phyloP scores from a whole-genome alignment of 2,797 vertebrate species.

The Columba guinea region DNA sequence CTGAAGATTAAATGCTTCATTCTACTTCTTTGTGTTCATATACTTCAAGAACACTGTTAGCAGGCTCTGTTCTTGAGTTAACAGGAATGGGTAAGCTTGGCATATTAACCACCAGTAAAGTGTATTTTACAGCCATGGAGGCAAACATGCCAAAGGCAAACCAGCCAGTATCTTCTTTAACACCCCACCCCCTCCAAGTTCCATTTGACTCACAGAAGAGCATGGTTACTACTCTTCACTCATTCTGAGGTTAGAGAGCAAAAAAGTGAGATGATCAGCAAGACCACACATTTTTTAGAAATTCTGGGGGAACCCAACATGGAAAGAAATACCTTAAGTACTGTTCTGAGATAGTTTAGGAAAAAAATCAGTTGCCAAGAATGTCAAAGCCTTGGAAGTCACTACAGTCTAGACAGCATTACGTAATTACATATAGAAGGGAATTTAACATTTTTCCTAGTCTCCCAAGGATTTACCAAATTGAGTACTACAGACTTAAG shows the following conservation, averaged over 20 bases:
- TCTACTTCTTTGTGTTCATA: not conserved
- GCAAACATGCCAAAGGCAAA: not conserved
- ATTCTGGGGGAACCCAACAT: not conserved
- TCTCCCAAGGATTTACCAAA: not conserved
- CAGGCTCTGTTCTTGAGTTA: not conserved
- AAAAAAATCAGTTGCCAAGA: not conserved
- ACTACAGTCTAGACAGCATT: not conserved
- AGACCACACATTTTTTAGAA: not conserved
- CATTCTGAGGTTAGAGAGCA: not conserved
- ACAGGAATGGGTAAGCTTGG: not conserved
- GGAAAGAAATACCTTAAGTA: not conserved
- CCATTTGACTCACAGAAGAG: not conserved
- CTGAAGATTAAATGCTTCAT: not conserved
- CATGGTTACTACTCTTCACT: not conserved
- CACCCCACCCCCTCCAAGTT: not conserved
- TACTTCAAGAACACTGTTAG: not conserved
- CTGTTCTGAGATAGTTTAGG: not conserved
- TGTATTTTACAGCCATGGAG: not conserved
- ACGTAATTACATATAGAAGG: not conserved
- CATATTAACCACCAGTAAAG: not conserved
- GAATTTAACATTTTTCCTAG: not conserved
- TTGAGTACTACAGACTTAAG: not conserved
- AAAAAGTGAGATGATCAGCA: not conserved
- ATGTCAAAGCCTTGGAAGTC: not conserved
- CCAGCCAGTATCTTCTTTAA: not conserved